Conservation (phyloP, 2,888 invertebrate genomes). For the Charanyca ferruginea region DNA sequence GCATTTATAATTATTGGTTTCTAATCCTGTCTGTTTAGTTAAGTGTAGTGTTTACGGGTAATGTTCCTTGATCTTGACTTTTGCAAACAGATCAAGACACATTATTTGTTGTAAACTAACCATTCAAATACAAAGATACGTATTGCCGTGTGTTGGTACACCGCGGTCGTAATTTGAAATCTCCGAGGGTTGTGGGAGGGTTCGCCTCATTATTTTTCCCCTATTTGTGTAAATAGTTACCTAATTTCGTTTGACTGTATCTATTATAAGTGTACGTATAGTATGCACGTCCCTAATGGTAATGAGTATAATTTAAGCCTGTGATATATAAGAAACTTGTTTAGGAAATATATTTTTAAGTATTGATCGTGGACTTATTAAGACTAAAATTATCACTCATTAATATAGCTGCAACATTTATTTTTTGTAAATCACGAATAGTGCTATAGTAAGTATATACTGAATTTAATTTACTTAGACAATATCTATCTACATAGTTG, state of each 20-base stretch:
- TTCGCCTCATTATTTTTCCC: slow-evolving; percentile 90
- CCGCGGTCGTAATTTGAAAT: slow-evolving; percentile 86
- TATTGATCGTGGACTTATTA: slow-evolving; percentile 75
- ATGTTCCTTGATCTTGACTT: slow-evolving; percentile 47
- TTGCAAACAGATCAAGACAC: slow-evolving; percentile 75
- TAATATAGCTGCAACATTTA: slow-evolving; percentile 55
- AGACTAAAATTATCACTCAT: slow-evolving; percentile 69
- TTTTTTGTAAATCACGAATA: slow-evolving; percentile 50
- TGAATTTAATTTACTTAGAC: slow-evolving; percentile 30
- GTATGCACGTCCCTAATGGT: slow-evolving; percentile 89
- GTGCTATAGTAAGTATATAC: slow-evolving; percentile 34
- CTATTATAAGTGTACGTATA: slow-evolving; percentile 88
- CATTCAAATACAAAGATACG: slow-evolving; percentile 81
- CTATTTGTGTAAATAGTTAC: slow-evolving; percentile 91
- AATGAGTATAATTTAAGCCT: slow-evolving; percentile 90
- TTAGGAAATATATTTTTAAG: slow-evolving; percentile 85
- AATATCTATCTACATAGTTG: slow-evolving; percentile 25
- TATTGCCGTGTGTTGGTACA: slow-evolving; percentile 76
- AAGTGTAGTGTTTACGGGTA: slow-evolving; percentile 21
- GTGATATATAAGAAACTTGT: slow-evolving; percentile 89
- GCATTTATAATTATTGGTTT: slow-evolving; percentile 33
- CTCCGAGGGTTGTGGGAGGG: slow-evolving; percentile 91
- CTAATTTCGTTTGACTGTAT: slow-evolving; percentile 86
- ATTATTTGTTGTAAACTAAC: slow-evolving; percentile 77
- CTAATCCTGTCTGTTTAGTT: slow-evolving; percentile 46